Evolutionary conservation across 2,797 vertebrate species (phyloP).

Genomic region (Euthynnus affinis): DNA sequence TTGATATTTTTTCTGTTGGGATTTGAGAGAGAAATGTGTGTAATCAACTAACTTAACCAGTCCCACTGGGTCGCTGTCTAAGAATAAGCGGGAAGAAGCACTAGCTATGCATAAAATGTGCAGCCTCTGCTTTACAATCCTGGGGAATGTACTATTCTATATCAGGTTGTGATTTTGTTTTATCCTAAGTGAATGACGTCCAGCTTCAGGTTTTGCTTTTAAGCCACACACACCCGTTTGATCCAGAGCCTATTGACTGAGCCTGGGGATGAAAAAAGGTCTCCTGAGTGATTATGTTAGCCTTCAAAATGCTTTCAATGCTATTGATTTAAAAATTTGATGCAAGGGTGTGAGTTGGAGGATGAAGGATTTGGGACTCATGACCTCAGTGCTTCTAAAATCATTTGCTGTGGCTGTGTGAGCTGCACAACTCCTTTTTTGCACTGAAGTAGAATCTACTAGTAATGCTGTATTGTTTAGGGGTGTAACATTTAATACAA

Average conservation of each 20-base stretch:
- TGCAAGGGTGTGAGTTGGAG: slow-evolving; percentile 7
- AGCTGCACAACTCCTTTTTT: neutral
- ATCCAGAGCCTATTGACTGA: slow-evolving; percentile 9
- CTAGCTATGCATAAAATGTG: slow-evolving; percentile 2
- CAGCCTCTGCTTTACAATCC: slow-evolving; percentile 15
- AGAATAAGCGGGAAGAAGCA: neutral
- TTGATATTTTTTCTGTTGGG: slow-evolving; percentile 10
- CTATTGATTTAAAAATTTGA: neutral
- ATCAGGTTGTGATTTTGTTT: neutral
- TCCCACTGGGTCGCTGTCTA: slow-evolving; percentile 9
- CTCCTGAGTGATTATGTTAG: slow-evolving; percentile 13
- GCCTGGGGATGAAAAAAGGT: neutral
- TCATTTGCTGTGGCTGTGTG: neutral
- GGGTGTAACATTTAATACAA: neutral
- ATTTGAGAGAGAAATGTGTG: slow-evolving; percentile 25
- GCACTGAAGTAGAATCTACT: neutral
- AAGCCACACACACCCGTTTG: neutral
- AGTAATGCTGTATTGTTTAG: neutral
- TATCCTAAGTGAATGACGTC: neutral
- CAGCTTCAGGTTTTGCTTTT: slow-evolving; percentile 1
- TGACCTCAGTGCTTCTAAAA: slow-evolving; percentile 14
- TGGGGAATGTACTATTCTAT: neutral
- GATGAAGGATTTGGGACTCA: slow-evolving; percentile 22
- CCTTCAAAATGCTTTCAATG: neutral
- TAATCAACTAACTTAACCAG: slow-evolving; percentile 32